Percentiles rank a stretch among this genome's conserved stretches.
Evolutionary conservation across 2,888 invertebrate genomes (phyloP).

Genomic region (Drosophila greeni): DNA sequence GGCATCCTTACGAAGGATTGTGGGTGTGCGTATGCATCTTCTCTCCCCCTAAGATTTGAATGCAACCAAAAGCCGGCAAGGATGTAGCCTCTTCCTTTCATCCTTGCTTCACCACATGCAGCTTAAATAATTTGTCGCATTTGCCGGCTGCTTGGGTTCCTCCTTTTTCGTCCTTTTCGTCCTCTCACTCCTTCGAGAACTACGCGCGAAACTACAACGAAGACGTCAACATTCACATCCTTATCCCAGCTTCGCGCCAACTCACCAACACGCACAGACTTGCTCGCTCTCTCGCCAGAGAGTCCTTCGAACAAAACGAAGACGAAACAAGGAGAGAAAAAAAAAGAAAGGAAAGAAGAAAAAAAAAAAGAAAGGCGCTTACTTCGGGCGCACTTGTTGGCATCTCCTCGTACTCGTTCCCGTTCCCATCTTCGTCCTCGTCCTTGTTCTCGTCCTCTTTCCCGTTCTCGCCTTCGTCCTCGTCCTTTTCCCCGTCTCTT

Average conservation of each 20-base stretch:
- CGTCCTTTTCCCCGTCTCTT: slow-evolving; percentile 20
- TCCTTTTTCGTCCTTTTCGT: neutral
- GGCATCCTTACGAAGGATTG: neutral
- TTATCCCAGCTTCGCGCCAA: slow-evolving; percentile 29
- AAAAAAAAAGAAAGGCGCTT: slow-evolving; percentile 26
- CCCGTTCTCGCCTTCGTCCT: slow-evolving; percentile 9
- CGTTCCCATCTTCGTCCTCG: slow-evolving; percentile 3
- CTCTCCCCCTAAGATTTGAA: slow-evolving; percentile 28
- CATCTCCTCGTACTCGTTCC: slow-evolving; percentile 48
- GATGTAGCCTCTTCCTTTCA: neutral
- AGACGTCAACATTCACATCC: slow-evolving; percentile 59
- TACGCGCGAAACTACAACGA: slow-evolving; percentile 63
- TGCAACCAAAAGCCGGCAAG: slow-evolving; percentile 23
- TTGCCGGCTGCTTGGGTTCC: slow-evolving; percentile 43
- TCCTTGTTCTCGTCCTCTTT: slow-evolving; percentile 18
- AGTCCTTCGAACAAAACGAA: slow-evolving; percentile 25
- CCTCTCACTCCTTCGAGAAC: neutral
- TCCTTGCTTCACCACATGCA: slow-evolving; percentile 51
- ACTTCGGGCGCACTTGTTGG: slow-evolving; percentile 68
- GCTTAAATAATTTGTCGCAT: slow-evolving; percentile 69
- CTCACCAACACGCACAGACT: slow-evolving; percentile 6
- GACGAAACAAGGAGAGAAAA: slow-evolving; percentile 10
- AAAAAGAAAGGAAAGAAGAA: neutral
- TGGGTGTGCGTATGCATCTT: slow-evolving; percentile 11
- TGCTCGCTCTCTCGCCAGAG: slow-evolving; percentile 1